phyloP scores from a whole-genome alignment of 2,113 vertebrate genomes.

The Origma solitaria region DNA sequence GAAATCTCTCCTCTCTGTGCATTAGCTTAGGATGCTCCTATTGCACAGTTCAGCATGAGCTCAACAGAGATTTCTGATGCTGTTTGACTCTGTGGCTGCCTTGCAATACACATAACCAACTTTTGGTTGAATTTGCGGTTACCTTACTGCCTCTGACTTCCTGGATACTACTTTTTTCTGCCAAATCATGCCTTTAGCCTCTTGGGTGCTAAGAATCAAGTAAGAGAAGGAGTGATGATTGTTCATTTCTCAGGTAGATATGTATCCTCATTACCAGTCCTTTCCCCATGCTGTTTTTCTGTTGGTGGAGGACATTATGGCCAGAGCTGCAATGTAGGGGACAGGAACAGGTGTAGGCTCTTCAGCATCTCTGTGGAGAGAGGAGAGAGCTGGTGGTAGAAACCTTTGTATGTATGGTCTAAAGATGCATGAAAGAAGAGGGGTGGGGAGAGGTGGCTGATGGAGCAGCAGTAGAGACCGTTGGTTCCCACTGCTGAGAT shows the following conservation, averaged over 20 bases:
- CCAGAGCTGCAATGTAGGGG: neutral
- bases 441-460: neutral
- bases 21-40: neutral
- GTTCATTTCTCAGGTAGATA: neutral
- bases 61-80: neutral
- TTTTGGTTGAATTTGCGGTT: neutral
- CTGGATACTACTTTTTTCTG: neutral
- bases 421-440: neutral
- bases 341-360: neutral
- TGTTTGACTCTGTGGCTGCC: neutral
- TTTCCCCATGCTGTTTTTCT: neutral
- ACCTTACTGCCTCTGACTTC: neutral
- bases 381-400: neutral
- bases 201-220: neutral
- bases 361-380: neutral
- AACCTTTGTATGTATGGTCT: neutral
- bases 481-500: neutral
- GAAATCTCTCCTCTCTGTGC: neutral
- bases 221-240: neutral
- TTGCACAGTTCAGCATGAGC: neutral
- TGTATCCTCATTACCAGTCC: rapidly evolving
- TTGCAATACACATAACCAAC: neutral
- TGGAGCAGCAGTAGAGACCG: neutral
- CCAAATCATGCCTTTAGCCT: neutral
- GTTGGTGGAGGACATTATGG: neutral